These are phyloP conservation scores for Orthonevra nobilis DNA, from an alignment of 2,888 invertebrate genomes.

Conservation along the genomic window DNA sequence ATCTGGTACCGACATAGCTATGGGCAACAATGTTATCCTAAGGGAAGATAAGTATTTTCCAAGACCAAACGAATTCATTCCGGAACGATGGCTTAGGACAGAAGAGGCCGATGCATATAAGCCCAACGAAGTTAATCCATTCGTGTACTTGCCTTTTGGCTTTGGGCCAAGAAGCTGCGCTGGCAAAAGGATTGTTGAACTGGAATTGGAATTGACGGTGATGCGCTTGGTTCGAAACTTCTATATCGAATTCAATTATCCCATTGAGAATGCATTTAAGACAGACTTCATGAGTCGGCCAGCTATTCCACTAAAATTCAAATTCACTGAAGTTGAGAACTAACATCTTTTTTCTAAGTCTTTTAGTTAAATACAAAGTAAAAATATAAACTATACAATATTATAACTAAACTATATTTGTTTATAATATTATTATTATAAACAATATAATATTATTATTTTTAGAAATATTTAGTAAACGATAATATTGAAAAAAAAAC, in stretches of 20 bases:
- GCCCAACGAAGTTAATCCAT: too few species aligned
- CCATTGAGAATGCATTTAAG: conserved; percentile 73
- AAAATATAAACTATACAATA: background rate
- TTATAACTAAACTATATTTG: too few species aligned
- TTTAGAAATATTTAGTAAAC: too few species aligned
- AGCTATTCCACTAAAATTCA: conserved; percentile 73
- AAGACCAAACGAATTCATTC: conserved; percentile 83
- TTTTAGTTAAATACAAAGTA: background rate
- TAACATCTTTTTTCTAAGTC: background rate
- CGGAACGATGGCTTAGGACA: conserved; percentile 88
- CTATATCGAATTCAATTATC: conserved; percentile 74
- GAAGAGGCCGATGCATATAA: too few species aligned
- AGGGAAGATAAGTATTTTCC: conserved; percentile 84
- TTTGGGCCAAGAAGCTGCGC: conserved; percentile 86
- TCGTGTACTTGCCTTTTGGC: conserved; percentile 85
- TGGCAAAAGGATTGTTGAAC: conserved; percentile 86
- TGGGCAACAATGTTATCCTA: conserved; percentile 83
- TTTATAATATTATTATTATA: too few species aligned
- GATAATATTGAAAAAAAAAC: too few species aligned
- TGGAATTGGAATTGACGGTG: conserved; percentile 84
- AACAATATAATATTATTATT: too few species aligned
- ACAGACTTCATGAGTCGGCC: conserved; percentile 75
- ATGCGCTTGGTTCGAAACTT: conserved; percentile 78
- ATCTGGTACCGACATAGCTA: conserved; percentile 84
- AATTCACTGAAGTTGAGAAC: conserved; percentile 15